Evolutionary conservation across 2,888 invertebrate genomes (phyloP), one percentile per base, ranked within the genome.

Genomic region (Cotesia congregata): DNA sequence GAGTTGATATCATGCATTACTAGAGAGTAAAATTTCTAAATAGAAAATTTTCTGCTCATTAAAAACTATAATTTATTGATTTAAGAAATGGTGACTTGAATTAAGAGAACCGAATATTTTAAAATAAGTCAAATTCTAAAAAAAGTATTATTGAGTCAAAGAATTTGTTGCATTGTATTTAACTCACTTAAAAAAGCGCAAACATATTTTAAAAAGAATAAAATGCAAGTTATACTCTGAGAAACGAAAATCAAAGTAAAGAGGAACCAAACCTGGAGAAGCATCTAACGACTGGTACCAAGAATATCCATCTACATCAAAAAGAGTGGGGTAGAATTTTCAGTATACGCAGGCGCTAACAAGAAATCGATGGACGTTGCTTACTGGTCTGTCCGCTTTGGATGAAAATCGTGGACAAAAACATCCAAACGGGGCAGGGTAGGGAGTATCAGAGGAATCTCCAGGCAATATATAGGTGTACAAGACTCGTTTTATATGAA

Each of bases 361-460:
- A 7, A 70, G 67, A 70, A 70, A 70, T 70, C 70, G 86, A 87
- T 87, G 87, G 85, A 82, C 82, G 85, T 83, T 74, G 76, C 62
- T 76, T 74, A 74, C 69, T 80, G 80, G 82, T 79, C 81, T 79
- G 78, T 78, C 78, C 60, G 77, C 68, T 76, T 79, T 76, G 50
- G 72, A 50, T 71, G 67, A 76, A 68, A 72, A 76, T 77, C 73
- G 65, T 77, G 77, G 79, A 79, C 75, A 74, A 72, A 69, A 78
- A 71, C 75, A 30, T 12, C 30, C 65, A 67, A 77, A 41, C 67
- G 62, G 64, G 67, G 65, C 68, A 67, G 70, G 62, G 73, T 50
- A 67, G 67, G 38, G 68, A 62, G 73, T 73, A 72, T 20, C 41
- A 38, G 38, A 72, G 15, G 40, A 30, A 17, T 50, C 20, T 7